Conservation (phyloP, 2,113 vertebrate species). For the Pithys albifrons region DNA sequence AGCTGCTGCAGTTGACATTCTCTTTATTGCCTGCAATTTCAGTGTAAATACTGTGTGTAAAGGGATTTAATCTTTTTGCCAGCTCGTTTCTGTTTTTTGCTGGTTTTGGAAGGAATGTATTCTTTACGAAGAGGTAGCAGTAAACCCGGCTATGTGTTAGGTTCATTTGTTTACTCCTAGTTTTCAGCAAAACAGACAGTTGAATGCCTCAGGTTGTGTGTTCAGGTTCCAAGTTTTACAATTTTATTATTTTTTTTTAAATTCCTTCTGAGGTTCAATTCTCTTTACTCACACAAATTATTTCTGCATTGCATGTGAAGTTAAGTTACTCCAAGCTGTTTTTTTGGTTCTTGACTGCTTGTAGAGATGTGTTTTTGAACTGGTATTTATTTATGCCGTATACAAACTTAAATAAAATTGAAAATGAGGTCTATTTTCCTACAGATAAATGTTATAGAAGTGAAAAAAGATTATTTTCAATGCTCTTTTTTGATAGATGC, state of each 20-base stretch:
- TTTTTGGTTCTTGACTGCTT: background rate
- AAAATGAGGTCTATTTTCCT: background rate
- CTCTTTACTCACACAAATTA: background rate
- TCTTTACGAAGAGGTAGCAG: background rate
- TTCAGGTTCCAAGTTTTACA: background rate
- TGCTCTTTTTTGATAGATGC: background rate
- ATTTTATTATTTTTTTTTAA: background rate
- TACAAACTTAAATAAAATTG: background rate
- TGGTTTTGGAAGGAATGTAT: background rate
- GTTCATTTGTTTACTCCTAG: background rate
- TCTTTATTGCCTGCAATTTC: slow-evolving; percentile 53
- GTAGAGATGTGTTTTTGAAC: background rate
- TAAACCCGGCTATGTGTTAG: background rate
- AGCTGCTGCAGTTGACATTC: slow-evolving; percentile 47
- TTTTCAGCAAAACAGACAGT: background rate
- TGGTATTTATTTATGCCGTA: background rate
- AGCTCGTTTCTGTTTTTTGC: slow-evolving; percentile 12
- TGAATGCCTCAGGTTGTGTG: background rate
- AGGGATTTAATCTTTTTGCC: slow-evolving; percentile 48
- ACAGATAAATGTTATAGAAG: background rate
- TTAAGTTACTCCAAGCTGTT: background rate
- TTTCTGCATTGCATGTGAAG: background rate
- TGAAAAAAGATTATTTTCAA: background rate
- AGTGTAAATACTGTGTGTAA: slow-evolving; percentile 35
- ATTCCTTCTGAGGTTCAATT: background rate